Conservation (phyloP, 1,140 invertebrate genomes). For the Drosophila busckii region DNA sequence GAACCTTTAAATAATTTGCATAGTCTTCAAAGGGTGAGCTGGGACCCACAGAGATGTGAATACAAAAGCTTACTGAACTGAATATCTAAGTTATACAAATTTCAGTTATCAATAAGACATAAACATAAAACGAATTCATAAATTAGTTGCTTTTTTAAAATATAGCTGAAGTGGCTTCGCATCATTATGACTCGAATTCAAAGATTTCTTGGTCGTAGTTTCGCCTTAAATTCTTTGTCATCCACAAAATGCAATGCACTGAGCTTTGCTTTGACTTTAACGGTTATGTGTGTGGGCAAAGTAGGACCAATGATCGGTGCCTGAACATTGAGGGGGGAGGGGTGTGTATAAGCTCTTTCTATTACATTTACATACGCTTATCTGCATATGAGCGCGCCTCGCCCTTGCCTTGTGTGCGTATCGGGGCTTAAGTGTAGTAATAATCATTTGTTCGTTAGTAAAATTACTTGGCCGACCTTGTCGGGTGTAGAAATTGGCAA, state of each 20-base stretch:
- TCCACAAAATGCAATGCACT: slow-evolving; percentile 51
- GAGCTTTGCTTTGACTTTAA: slow-evolving; percentile 68
- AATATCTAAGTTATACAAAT: too few relatives aligned
- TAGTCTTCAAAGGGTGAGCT: slow-evolving; percentile 21
- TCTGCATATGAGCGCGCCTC: slow-evolving; percentile 63
- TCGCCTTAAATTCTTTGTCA: slow-evolving; percentile 47
- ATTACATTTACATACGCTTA: slow-evolving; percentile 69
- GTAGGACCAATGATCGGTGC: slow-evolving; percentile 2
- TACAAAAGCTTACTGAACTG: too few relatives aligned
- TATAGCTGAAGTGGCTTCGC: too few relatives aligned
- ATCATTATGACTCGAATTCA: too few relatives aligned
- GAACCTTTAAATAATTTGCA: slow-evolving; percentile 42
- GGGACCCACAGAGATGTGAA: slow-evolving; percentile 29
- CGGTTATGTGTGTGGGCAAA: slow-evolving; percentile 52
- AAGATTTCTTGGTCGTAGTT: slow-evolving; percentile 1
- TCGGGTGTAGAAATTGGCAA: slow-evolving; percentile 49
- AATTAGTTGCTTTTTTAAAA: too few relatives aligned
- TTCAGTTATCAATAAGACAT: too few relatives aligned
- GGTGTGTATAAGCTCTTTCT: slow-evolving; percentile 59
- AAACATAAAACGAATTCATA: too few relatives aligned
- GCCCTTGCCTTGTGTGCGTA: slow-evolving; percentile 20
- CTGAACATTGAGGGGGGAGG: neutral
- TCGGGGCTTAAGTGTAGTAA: slow-evolving; percentile 56
- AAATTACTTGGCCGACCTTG: slow-evolving; percentile 66
- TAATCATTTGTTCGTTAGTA: slow-evolving; percentile 70